Evolutionary conservation across 2,113 vertebrate genomes (phyloP), one percentile per base, ranked within the genome.

Genomic region (Atrichornis clamosus): DNA sequence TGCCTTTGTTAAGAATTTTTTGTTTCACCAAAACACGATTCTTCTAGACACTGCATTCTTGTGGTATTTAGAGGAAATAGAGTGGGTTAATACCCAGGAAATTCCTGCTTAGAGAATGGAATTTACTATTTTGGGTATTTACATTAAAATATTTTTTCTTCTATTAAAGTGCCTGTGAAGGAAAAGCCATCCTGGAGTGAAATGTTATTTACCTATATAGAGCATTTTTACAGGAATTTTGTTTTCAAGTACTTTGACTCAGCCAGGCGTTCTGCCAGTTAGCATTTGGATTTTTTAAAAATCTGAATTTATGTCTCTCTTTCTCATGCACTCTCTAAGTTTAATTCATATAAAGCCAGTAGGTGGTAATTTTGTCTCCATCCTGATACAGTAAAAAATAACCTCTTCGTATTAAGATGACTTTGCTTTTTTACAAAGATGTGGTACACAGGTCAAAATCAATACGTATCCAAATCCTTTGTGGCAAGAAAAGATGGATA

Each of bases 321-420:
- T 89, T 89, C 46, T 70, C 11, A 23, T 52, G 33, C 19, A 72
- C 28, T 94, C 83, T 78, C 84, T 87, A 78, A 95, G 92, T 96
- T 97, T 97, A 92, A 95, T 88, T 96, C 39, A 42, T 81, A 94
- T 49, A 80, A 39, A 96, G 21, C 64, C 64, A 95, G 86, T 87
- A 81, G 67, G 94, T 90, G 55, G 60, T 93, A 93, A 92, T 97
- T 96, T 95, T 95, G 90, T 91, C 96, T 96, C 95, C 70, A 47
- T 94, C 89, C 92, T 92, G 90, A 96, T 85, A 95, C 70, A 83
- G 93, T 96, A 94, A 93, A 97, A 96, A 97, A 96, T 97, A 97
- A 96, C 95, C 82, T 96, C 96, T 75, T 95, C 28, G 4, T 76
- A 95, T 94, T 95, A 95, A 96, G 97, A 96, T 97, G 96, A 97